Evolutionary conservation across 2,888 invertebrate genomes (phyloP), one percentile per base, ranked within the genome.

Genomic region (Drosophila infuscata): DNA sequence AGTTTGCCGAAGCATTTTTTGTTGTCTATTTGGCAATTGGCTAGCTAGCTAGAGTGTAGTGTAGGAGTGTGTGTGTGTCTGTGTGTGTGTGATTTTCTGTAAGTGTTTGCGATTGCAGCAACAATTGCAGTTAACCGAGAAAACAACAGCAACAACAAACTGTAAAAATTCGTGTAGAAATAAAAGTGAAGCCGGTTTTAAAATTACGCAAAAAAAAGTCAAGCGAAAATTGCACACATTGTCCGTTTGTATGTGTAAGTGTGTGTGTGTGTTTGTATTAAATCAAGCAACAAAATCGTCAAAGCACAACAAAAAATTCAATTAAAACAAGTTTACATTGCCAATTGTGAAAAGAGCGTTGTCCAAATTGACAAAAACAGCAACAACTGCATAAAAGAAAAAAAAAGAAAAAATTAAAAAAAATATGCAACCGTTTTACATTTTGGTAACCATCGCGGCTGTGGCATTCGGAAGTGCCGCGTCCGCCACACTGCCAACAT

Each of bases 391-490:
- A 25, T 15, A 17, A 17, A 38, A 17, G 8, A 52, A 15, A 62
- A 66, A 49, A 17, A 17, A 38, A 17, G 3, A 49, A 15, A 62
- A 66, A 49, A 17, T 35, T 9, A 48, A 52, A 68, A 63, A 69
- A 68, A 41, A 77, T 11, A 92, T 91, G 91, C 85, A 87, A 68
- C 76, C 73, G 72, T 68, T 87, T 79, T 74, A 87, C 77, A 81
- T 87, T 78, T 88, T 81, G 69, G 46, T 82, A 58, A 58, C 74
- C 69, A 80, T 88, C 61, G 74, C 76, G 67, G 78, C 83, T 66
- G 75, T 84, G 76, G 78, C 79, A 88, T 81, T 91, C 91, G 91
- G 92, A 91, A 91, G 91, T 91, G 80, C 72, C 53, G 76, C 77
- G 62, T 78, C 84, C 68, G 83, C 83, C 49, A 70, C 83, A 60